Evolutionary conservation across 2,113 vertebrate species (phyloP), one percentile per base, ranked within the genome.

Genomic region (Neotoma lepida): DNA sequence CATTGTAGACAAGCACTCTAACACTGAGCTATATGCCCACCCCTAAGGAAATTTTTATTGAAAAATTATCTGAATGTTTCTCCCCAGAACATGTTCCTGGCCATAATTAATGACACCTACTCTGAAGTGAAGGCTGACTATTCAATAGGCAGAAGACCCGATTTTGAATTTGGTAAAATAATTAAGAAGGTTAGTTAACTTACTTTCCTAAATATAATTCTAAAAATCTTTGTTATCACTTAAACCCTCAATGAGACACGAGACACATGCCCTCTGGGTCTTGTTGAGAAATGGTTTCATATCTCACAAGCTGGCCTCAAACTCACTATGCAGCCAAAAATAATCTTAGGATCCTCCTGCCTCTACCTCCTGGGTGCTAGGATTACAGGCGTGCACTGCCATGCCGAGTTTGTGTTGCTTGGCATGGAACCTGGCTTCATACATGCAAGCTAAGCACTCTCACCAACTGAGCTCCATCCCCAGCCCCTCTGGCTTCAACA

Each of bases 31-130:
- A 64, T 20, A 46, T 6, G 20, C 9, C 56, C 22, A 63, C 51
- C 18, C 81, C 20, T 95, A 94, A 10, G 14, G 26, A 54, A 91
- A 90, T 76, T 84, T 94, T 94, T 94, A 95, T 73, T 94, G 22
- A 78, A 95, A 95, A 92, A 74, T 41, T 93, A 22, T 54, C 87
- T 96, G 51, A 89, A 41, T 96, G 91, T 77, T 97, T 97, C 92
- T 95, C 49, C 89, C 35, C 95, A 98, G 98, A 98, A 98, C 89
- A 97, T 98, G 97, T 98, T 98, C 91, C 95, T 98, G 98, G 98
- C 98, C 51, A 98, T 98, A 92, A 98, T 98, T 97, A 98, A 97
- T 15, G 95, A 98, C 70, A 97, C 98, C 76, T 98, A 98, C 84
- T 97, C 98, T 39, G 98, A 98, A 98, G 98, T 98, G 90, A 98